These are phyloP conservation scores for Sinonovacula constricta DNA, from an alignment of 1,140 invertebrate genomes.

Conservation along the genomic window DNA sequence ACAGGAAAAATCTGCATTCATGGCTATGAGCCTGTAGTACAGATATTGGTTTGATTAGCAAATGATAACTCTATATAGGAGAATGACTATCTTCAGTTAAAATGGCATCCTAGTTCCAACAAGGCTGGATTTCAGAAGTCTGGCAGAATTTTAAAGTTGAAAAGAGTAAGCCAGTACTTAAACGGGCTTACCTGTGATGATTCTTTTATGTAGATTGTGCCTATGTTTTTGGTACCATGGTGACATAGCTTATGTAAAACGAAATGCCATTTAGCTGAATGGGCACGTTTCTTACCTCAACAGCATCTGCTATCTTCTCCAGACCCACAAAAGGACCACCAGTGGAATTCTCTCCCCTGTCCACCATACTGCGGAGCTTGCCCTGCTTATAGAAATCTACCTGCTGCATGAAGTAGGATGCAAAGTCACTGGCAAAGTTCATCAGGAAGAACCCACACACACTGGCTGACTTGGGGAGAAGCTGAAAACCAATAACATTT, in stretches of 20 bases:
- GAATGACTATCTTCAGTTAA: too few species aligned
- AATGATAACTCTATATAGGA: too few species aligned
- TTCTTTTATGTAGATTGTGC: neutral
- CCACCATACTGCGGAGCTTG: conserved; percentile 63
- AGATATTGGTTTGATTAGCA: too few species aligned
- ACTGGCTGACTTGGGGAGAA: conserved; percentile 71
- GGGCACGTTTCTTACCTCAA: conserved; percentile 61
- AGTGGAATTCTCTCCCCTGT: conserved; percentile 58
- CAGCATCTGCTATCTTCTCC: conserved; percentile 67
- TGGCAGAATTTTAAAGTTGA: neutral
- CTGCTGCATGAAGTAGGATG: conserved; percentile 58
- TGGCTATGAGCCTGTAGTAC: too few species aligned
- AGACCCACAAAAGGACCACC: conserved; percentile 67
- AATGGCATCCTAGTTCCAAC: neutral
- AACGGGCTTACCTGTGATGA: neutral
- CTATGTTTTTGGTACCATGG: neutral
- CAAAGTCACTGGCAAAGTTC: conserved; percentile 57
- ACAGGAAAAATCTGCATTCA: too few species aligned
- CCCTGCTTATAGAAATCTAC: conserved; percentile 56
- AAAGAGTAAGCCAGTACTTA: neutral
- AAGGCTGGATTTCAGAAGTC: neutral
- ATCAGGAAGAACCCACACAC: conserved; percentile 71
- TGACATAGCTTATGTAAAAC: neutral
- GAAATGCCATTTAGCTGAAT: too few species aligned
- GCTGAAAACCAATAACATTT: conserved; percentile 53